A percentile compares a stretch with the other conserved stretches of the same genome.
These are phyloP conservation scores for Ptychodera flava DNA, from an alignment of 35 echinoderm and acorn worm species.

Conservation along the genomic window DNA sequence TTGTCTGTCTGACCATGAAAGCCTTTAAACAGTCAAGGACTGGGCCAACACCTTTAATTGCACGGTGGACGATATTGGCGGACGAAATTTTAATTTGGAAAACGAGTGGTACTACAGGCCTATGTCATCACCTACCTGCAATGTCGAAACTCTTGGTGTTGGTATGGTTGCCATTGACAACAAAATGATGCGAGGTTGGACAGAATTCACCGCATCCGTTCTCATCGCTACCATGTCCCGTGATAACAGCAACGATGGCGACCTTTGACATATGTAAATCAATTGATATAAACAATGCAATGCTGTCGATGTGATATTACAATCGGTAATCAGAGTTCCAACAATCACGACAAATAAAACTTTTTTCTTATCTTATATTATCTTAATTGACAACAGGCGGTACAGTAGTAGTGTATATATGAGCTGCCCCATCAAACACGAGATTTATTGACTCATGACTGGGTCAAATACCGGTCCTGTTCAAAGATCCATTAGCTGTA, in stretches of 20 bases:
- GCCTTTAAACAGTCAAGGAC: too few relatives aligned
- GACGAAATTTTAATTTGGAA: too few relatives aligned
- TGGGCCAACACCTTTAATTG: too few relatives aligned
- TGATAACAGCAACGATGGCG: conserved; percentile 53
- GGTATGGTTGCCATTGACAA: conserved; percentile 46
- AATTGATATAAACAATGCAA: not conserved
- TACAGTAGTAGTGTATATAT: too few relatives aligned
- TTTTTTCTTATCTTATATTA: too few relatives aligned
- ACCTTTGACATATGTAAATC: too few relatives aligned
- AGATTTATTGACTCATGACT: not conserved
- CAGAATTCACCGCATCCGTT: conserved; percentile 93
- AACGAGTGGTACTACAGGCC: too few relatives aligned
- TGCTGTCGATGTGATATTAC: not conserved
- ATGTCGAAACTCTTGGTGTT: conserved; percentile 62
- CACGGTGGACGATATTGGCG: too few relatives aligned
- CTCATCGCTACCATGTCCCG: conserved; percentile 82
- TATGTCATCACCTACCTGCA: conserved; percentile 41
- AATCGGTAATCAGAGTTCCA: not conserved
- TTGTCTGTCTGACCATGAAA: too few relatives aligned
- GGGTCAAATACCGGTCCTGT: not conserved
- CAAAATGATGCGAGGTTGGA: conserved; percentile 77
- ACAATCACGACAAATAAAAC: not conserved
- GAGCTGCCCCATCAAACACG: not conserved
- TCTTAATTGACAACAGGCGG: not conserved
- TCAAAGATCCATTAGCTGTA: too few relatives aligned